Base-by-base conservation (phyloP, 2,888 invertebrate species). In the Lampropteryx suffumata region DNA sequence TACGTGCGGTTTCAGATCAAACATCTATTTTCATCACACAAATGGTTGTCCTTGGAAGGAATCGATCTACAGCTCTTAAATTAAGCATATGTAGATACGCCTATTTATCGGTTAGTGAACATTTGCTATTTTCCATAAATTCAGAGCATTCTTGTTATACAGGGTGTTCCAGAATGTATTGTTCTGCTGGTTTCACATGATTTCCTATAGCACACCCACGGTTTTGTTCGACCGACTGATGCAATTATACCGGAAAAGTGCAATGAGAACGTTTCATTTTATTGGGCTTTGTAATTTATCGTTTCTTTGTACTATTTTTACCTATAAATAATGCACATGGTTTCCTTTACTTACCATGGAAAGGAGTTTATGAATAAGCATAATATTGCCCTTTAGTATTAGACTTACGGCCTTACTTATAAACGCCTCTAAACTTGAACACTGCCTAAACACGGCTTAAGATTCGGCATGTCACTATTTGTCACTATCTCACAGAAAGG, bases 131-230 rank as follows among this genome's bases (percentile, higher is more conserved):
- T 8, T n/a, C 9, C 10, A 35, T 24, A 9, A 13, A 35, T 35
- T 70, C 70, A 73, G 73, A 50, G 67, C 65, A 61, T 4, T n/a
- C 62, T 67, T 65, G 64, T 66, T 11, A 26, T 24, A 64, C 58
- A 64, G 61, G 67, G 33, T 46, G 41, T 51, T 36, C 37, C 33
- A 51, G 37, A 43, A 47, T 43, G 46, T 62, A 73, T 75, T 79
- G 75, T 76, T 71, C 64, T 68, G 58, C 50, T 50, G 59, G 73
- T 74, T 81, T 82, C 82, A 73, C 82, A 79, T 76, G 73, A 75
- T 81, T 82, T 80, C 76, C 76, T 76, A 74, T 69, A 66, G 61
- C 64, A 65, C 67, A 64, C 64, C 61, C 69, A 66, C 71, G 70
- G 69, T 73, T 75, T 76, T 79, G 73, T 70, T 70, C 56, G 54